phyloP scores from a whole-genome alignment of 2,888 invertebrate species.

The Sinodicranocentrus sp. region DNA sequence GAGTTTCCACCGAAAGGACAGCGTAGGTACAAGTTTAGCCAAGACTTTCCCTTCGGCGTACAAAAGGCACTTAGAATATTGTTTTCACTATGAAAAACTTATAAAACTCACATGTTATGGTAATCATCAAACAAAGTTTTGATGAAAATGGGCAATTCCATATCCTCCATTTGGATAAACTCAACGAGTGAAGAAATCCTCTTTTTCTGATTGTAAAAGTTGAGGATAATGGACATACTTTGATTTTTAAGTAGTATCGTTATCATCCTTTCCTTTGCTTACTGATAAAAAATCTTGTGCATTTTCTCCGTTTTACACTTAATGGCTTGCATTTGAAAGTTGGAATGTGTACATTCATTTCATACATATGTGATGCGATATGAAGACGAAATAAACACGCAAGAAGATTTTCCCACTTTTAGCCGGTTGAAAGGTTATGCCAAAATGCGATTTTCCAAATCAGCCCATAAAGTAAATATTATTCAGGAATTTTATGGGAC shows the following conservation, averaged over 20 bases:
- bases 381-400: conserved; percentile 9
- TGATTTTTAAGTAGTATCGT: conserved; percentile 22
- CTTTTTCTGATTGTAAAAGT: background rate
- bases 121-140: conserved; percentile 40
- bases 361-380: no score
- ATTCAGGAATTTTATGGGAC: conserved; percentile 2
- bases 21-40: no score
- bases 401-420: no score
- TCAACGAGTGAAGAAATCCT: no score
- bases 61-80: conserved; percentile 39
- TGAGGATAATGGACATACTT: background rate
- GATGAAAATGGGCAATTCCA: conserved; percentile 11
- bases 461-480: conserved; percentile 8
- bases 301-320: no score
- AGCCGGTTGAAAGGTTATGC: no score
- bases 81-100: conserved; percentile 11
- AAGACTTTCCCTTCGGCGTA: background rate
- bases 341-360: no score
- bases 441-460: background rate
- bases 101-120: conserved; percentile 1
- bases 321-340: no score
- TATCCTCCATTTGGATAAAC: background rate
- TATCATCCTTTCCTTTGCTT: conserved; percentile 5
- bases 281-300: no score
- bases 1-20: no score